A percentile compares a stretch with the other conserved stretches of the same genome.
phyloP scores from a whole-genome alignment of 2,113 vertebrate species.

The Sander lucioperca region DNA sequence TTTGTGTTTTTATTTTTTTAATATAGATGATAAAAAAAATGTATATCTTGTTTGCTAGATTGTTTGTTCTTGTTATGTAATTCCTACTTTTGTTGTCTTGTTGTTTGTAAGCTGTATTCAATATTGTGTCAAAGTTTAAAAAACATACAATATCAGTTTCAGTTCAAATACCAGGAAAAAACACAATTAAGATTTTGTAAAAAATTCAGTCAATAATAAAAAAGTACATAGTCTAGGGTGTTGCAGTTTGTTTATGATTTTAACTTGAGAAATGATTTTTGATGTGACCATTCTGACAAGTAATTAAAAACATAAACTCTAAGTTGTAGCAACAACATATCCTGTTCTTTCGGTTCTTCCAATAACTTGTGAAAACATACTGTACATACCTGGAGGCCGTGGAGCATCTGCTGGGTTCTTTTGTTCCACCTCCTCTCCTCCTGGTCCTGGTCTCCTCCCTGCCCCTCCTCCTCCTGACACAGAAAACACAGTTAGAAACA shows the following conservation, averaged over 20 bases:
- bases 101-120: background rate
- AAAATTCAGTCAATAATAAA: background rate
- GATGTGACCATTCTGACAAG: background rate
- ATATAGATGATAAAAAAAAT: background rate
- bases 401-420: slow-evolving; percentile 98
- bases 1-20: background rate
- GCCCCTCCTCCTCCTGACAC: slow-evolving; percentile 90
- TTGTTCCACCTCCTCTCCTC: slow-evolving; percentile 98
- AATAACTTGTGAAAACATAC: background rate
- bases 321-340: slow-evolving; percentile 39
- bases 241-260: background rate
- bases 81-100: background rate
- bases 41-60: no score
- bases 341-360: slow-evolving; percentile 80
- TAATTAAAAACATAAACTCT: background rate
- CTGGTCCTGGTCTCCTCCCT: slow-evolving; percentile 95
- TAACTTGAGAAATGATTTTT: background rate
- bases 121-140: background rate
- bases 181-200: no score
- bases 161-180: no score
- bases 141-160: background rate
- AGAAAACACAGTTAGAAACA: slow-evolving; percentile 7
- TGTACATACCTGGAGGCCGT: slow-evolving; percentile 92
- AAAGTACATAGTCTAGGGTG: background rate
- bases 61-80: background rate